phyloP scores from a whole-genome alignment of 1,140 invertebrate genomes.

The Cydia fagiglandana region DNA sequence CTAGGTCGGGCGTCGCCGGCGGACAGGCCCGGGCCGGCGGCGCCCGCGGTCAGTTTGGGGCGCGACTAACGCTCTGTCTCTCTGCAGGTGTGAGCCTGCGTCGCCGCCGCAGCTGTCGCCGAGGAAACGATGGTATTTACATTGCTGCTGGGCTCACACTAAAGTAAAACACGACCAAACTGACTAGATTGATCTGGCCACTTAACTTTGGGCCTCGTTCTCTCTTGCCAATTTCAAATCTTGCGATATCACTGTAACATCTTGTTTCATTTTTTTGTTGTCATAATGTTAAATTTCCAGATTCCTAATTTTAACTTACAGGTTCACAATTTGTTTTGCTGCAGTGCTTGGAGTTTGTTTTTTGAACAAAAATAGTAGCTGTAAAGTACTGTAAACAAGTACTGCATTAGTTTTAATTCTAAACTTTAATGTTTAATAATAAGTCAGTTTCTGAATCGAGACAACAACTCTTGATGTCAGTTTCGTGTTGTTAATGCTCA shows the following conservation, averaged over 20 bases:
- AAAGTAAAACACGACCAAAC: slow-evolving; percentile 79
- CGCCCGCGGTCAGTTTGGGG: slow-evolving; percentile 72
- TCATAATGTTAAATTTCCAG: slow-evolving; percentile 74
- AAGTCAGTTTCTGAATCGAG: slow-evolving; percentile 73
- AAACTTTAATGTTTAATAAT: slow-evolving; percentile 66
- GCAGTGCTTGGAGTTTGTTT: slow-evolving; percentile 81
- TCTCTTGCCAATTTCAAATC: slow-evolving; percentile 78
- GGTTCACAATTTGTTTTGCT: slow-evolving; percentile 80
- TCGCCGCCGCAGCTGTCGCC: slow-evolving; percentile 75
- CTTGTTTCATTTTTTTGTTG: slow-evolving; percentile 69
- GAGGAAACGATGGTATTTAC: slow-evolving; percentile 83
- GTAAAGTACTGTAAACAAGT: slow-evolving; percentile 81
- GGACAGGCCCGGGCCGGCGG: slow-evolving; percentile 43
- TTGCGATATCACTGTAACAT: slow-evolving; percentile 78
- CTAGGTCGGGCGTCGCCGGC: slow-evolving; percentile 47
- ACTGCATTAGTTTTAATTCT: slow-evolving; percentile 80
- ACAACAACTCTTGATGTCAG: slow-evolving; percentile 46
- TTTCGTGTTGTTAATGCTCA: slow-evolving; percentile 58
- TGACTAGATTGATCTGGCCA: slow-evolving; percentile 78
- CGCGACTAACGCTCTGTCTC: slow-evolving; percentile 79
- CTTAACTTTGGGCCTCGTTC: slow-evolving; percentile 79
- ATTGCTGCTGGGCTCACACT: slow-evolving; percentile 80
- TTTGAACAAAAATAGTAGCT: slow-evolving; percentile 76
- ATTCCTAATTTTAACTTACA: slow-evolving; percentile 79
- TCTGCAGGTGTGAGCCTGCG: slow-evolving; percentile 80